These are phyloP conservation scores for Anoplolepis gracilipes DNA, from an alignment of 1,140 invertebrate species.

Conservation along the genomic window DNA sequence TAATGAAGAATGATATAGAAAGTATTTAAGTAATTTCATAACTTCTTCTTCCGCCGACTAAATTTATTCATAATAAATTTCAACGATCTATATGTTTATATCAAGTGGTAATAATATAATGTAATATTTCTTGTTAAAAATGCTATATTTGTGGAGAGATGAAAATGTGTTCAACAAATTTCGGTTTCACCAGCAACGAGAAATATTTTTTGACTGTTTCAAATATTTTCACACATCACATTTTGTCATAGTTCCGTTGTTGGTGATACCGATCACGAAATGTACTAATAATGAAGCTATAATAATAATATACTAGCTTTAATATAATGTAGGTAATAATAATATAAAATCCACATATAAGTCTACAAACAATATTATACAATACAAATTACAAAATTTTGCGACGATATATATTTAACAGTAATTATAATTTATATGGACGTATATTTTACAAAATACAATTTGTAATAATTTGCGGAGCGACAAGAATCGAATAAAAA, in stretches of 20 bases:
- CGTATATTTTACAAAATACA: conserved; percentile 11
- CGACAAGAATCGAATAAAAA: conserved; percentile 11
- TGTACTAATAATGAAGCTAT: conserved; percentile 41
- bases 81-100: conserved; percentile 9
- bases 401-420: conserved; percentile 32
- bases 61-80: too few species aligned
- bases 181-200: conserved; percentile 43
- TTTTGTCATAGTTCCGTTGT: neutral
- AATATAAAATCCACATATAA: neutral
- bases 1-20: neutral
- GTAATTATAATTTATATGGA: conserved; percentile 38
- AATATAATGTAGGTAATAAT: conserved; percentile 29
- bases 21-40: neutral
- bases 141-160: conserved; percentile 19
- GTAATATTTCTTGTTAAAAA: neutral
- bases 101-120: neutral
- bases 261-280: conserved; percentile 35
- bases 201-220: neutral
- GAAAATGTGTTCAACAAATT: conserved; percentile 51
- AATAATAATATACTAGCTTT: conserved; percentile 46
- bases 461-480: conserved; percentile 26
- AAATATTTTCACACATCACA: neutral
- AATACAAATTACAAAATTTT: conserved; percentile 20
- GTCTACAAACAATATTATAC: neutral
- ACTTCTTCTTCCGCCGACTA: neutral